These are phyloP conservation scores for Tinea semifulvella DNA, from an alignment of 2,888 invertebrate genomes.

Conservation along the genomic window DNA sequence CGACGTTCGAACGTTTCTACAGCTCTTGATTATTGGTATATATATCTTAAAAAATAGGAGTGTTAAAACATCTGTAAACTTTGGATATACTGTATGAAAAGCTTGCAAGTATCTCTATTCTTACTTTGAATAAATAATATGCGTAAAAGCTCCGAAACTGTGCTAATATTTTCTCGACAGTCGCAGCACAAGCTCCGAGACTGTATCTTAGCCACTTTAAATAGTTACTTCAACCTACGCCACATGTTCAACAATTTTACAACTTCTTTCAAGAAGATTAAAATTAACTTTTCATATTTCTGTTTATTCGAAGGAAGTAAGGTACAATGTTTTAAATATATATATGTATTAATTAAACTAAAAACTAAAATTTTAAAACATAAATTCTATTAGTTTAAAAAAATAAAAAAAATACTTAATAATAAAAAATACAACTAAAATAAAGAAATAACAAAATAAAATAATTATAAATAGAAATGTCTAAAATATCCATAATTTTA, in stretches of 20 bases:
- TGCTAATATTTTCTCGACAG: constrained; percentile 32
- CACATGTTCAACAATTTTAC: neutral
- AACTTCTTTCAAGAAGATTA: constrained; percentile 3
- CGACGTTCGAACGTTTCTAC: too few relatives aligned
- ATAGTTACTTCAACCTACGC: constrained; percentile 1
- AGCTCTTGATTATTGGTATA: too few relatives aligned
- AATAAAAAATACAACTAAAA: too few relatives aligned
- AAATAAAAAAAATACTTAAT: too few relatives aligned
- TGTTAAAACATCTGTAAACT: constrained; percentile 18
- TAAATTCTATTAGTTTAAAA: too few relatives aligned
- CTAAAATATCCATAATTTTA: too few relatives aligned
- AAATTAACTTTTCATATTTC: constrained; percentile 4
- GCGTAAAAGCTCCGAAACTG: constrained; percentile 48
- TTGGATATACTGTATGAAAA: constrained; percentile 17
- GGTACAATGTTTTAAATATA: too few relatives aligned
- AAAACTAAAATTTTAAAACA: too few relatives aligned
- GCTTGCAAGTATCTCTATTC: constrained; percentile 34
- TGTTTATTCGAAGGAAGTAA: too few relatives aligned
- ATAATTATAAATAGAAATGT: too few relatives aligned
- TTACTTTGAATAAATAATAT: constrained; percentile 54
- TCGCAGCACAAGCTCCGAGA: constrained; percentile 9
- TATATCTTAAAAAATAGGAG: neutral
- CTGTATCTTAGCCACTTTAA: neutral
- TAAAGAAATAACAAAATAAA: too few relatives aligned
- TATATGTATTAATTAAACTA: too few relatives aligned